phyloP scores from a whole-genome alignment of 1,140 invertebrate species.

The Palaemon carinicauda region DNA sequence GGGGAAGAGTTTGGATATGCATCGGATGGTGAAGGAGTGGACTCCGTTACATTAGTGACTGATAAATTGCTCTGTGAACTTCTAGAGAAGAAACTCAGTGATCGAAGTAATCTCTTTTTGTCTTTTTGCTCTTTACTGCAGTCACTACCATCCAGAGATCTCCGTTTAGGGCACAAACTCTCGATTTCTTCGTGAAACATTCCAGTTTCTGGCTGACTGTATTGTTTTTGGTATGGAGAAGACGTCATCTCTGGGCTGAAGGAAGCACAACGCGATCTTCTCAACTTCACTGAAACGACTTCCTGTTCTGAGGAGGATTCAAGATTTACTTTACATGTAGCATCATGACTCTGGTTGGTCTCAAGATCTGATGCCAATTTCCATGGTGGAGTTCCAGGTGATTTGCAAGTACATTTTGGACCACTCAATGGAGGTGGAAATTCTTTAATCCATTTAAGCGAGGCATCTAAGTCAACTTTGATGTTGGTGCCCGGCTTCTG shows the following conservation, averaged over 20 bases:
- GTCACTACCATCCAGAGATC: too few species aligned
- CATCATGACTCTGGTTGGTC: not conserved
- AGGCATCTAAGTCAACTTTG: not conserved
- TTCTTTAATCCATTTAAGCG: not conserved
- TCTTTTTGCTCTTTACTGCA: too few species aligned
- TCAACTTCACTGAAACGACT: not conserved
- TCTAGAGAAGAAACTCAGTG: too few species aligned
- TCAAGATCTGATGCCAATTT: not conserved
- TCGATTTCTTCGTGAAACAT: too few species aligned
- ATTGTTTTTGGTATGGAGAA: not conserved
- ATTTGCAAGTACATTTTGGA: conserved; percentile 16
- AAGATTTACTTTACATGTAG: not conserved
- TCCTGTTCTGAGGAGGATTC: not conserved
- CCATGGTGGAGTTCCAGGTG: conserved; percentile 8
- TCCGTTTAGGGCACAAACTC: too few species aligned
- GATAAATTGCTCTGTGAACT: too few species aligned
- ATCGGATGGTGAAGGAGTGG: not conserved
- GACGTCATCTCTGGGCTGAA: not conserved
- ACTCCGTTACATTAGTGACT: too few species aligned
- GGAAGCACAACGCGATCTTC: not conserved
- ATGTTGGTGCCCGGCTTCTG: not conserved
- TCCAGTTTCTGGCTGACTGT: too few species aligned
- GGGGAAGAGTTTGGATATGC: not conserved
- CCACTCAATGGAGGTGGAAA: conserved; percentile 3
- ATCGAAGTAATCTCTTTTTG: too few species aligned